Percentiles rank a stretch among this genome's conserved stretches.
These are phyloP conservation scores for Forbesichthys papilliferus DNA, from an alignment of 2,113 vertebrate species.

Conservation along the genomic window DNA sequence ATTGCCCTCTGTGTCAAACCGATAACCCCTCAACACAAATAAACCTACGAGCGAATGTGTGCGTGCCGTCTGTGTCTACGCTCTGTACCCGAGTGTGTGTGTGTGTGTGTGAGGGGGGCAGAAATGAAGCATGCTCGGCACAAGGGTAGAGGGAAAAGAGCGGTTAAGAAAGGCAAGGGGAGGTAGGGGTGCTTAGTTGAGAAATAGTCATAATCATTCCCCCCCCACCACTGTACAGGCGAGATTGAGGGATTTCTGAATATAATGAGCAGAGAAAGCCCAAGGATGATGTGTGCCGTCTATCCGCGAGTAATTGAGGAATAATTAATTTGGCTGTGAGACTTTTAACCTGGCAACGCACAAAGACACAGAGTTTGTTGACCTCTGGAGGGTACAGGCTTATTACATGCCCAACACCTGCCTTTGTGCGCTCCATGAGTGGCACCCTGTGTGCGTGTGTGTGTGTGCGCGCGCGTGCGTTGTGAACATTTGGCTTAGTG, in stretches of 20 bases:
- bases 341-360: slow-evolving; percentile 65
- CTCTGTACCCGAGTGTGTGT: slow-evolving; percentile 26
- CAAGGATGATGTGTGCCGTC: slow-evolving; percentile 60
- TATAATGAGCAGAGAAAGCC: slow-evolving; percentile 68
- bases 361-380: slow-evolving; percentile 58
- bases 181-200: slow-evolving; percentile 39
- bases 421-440: slow-evolving; percentile 34
- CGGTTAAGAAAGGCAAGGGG: slow-evolving; percentile 43
- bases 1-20: slow-evolving; percentile 64
- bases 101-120: slow-evolving; percentile 21
- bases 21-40: slow-evolving; percentile 65
- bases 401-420: slow-evolving; percentile 59
- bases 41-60: slow-evolving; percentile 18
- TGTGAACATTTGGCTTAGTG: slow-evolving; percentile 62
- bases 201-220: slow-evolving; percentile 68
- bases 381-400: slow-evolving; percentile 61
- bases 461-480: not conserved
- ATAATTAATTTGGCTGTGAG: slow-evolving; percentile 72
- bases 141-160: slow-evolving; percentile 7
- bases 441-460: slow-evolving; percentile 32
- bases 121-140: slow-evolving; percentile 45
- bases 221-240: slow-evolving; percentile 57
- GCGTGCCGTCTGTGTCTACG: slow-evolving; percentile 27
- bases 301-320: slow-evolving; percentile 69
- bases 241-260: slow-evolving; percentile 75